Base-by-base conservation (phyloP, 2,113 vertebrate genomes). In the Plecturocebus donacophilus region DNA sequence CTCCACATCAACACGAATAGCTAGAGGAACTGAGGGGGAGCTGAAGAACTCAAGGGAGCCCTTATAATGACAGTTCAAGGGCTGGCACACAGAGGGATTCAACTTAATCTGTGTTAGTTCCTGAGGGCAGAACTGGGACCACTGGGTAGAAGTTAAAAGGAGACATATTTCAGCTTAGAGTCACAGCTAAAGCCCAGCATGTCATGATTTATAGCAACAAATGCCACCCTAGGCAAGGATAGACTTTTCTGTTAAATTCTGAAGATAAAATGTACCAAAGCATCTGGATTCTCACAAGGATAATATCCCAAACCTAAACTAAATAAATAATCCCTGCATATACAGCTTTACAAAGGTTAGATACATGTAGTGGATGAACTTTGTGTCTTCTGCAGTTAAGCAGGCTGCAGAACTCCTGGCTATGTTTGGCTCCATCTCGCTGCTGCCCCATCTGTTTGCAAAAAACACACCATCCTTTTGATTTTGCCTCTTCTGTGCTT, bases 241-340 rank as follows among this genome's bases (percentile, higher is more conserved):
- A 84, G 84, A 92, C n/a, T 90, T 96, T 95, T 97, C 91, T 96
- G 96, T 95, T 97, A 87, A 97, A 91, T 96, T 96, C 87, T 95
- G 47, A 95, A 93, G 87, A 97, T 92, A 95, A 95, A 97, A 87
- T 71, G 83, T 92, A 87, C 80, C 17, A 58, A 84, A 84, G 80
- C 90, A 96, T 92, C 64, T 82, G 92, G 79, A 96, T 90, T 92
- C 87, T 90, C 64, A 81, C 70, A 85, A 96, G 89, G 70, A 90
- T 94, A 90, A 96, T 92, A 64, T 84, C 80, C 70, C 17, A 87
- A 93, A 92, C n/a, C 66, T 92, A 79, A 95, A 90, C 47, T 81
- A 87, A 95, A 95, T 96, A 95, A 97, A 92, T 91, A 97, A 86
- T 93, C 38, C 38, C 75, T 1, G 1, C 70, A 93, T 75, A 89